Percentiles rank a stretch among this genome's conserved stretches.
These are phyloP conservation scores for Typhlomys cinereus DNA, from an alignment of 2,113 vertebrate species.

Conservation along the genomic window DNA sequence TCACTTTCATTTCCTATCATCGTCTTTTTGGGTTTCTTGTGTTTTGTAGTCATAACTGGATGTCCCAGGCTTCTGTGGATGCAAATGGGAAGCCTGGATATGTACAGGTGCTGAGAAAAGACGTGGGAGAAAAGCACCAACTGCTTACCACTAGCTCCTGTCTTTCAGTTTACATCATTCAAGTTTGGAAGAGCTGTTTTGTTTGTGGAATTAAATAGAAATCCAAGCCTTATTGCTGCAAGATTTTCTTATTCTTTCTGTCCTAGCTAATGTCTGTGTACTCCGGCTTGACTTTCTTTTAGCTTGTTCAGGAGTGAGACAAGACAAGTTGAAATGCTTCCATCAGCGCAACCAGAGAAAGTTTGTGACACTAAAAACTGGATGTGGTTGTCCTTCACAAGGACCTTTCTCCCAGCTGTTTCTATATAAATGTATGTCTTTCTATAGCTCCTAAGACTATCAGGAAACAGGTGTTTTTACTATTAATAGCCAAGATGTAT, in stretches of 20 bases:
- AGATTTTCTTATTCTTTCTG: conserved; percentile 72
- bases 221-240: conserved; percentile 49
- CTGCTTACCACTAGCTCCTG: background rate
- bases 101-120: background rate
- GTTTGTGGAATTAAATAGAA: conserved; percentile 55
- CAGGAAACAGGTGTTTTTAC: conserved; percentile 89
- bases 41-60: background rate
- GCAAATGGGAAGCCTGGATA: background rate
- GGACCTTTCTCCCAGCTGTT: conserved; percentile 83
- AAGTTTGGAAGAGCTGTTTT: conserved; percentile 68
- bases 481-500: conserved; percentile 84
- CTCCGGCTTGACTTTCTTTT: conserved; percentile 45
- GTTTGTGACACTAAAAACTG: conserved; percentile 65
- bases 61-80: background rate
- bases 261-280: conserved; percentile 69
- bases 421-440: conserved; percentile 62
- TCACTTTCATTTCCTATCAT: conserved; percentile 72
- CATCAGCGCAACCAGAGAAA: conserved; percentile 30
- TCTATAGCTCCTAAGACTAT: conserved; percentile 66
- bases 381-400: conserved; percentile 79
- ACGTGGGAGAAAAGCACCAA: background rate
- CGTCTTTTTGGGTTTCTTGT: conserved; percentile 42
- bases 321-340: conserved; percentile 42
- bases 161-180: conserved; percentile 45
- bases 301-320: background rate